A percentile compares a stretch with the other conserved stretches of the same genome.
These are phyloP conservation scores for Tetrao urogallus DNA, from an alignment of 2,113 vertebrate species.

Conservation along the genomic window DNA sequence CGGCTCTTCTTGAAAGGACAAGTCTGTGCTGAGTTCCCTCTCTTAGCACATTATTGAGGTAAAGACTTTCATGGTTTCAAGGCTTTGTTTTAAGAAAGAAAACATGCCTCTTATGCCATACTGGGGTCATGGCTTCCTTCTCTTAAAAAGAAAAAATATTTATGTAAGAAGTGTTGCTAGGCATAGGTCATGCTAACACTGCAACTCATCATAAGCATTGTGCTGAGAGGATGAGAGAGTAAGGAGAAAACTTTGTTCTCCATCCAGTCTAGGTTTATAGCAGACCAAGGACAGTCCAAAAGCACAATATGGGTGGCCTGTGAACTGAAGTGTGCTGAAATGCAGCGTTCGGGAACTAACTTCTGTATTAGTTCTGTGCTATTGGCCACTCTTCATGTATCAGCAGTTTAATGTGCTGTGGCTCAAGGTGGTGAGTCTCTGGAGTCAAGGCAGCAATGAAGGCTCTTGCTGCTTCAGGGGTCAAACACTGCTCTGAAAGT, in stretches of 20 bases:
- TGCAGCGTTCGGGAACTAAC: background rate
- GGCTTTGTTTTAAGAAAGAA: background rate
- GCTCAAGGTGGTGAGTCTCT: background rate
- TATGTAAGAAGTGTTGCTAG: background rate
- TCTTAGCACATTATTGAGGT: background rate
- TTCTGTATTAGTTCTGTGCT: background rate
- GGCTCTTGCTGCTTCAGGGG: background rate
- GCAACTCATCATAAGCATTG: background rate
- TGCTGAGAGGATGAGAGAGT: background rate
- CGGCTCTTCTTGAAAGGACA: background rate
- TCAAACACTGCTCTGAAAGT: background rate
- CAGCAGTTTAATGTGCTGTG: background rate
- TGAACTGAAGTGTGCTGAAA: background rate
- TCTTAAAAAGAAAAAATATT: background rate
- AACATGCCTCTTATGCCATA: background rate
- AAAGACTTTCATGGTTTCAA: background rate
- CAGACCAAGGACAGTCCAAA: background rate
- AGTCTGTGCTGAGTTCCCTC: background rate
- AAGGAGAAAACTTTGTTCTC: background rate
- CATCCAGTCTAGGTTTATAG: conserved; percentile 2
- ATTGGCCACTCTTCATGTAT: background rate
- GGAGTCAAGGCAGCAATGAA: background rate
- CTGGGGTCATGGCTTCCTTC: background rate
- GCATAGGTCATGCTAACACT: background rate
- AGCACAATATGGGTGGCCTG: background rate